Conservation (phyloP, 2,113 vertebrate genomes). For the Cheilinus undulatus region DNA sequence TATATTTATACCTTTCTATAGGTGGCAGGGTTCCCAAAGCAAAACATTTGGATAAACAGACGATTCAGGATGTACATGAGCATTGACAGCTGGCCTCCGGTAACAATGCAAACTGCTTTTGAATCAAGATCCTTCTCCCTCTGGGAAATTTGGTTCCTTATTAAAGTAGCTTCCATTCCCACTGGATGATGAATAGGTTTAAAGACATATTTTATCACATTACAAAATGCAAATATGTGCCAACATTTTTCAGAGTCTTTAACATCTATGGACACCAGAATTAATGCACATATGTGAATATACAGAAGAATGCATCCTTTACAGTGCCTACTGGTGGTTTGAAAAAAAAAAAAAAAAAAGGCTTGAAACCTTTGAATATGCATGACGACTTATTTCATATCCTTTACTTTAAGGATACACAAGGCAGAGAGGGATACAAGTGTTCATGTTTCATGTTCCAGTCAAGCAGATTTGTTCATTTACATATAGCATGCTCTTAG, state of each 20-base stretch:
- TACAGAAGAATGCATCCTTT: not conserved
- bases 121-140: not conserved
- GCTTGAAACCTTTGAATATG: conserved; percentile 47
- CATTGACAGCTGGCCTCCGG: not conserved
- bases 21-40: too few species aligned
- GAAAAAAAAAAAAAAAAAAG: too few species aligned
- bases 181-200: too few species aligned
- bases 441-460: conserved; percentile 56
- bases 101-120: not conserved
- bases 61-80: not conserved
- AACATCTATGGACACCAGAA: not conserved
- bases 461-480: conserved; percentile 67
- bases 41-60: not conserved
- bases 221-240: not conserved
- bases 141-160: not conserved
- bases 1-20: too few species aligned
- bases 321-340: not conserved
- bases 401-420: conserved; percentile 33
- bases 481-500: conserved; percentile 62
- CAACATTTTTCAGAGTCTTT: not conserved
- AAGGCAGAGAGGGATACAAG: conserved; percentile 42
- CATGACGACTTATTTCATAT: conserved; percentile 28
- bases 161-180: not conserved
- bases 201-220: not conserved
- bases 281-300: not conserved